phyloP scores from a whole-genome alignment of 1,140 invertebrate genomes.

The Teleopsis dalmanni region DNA sequence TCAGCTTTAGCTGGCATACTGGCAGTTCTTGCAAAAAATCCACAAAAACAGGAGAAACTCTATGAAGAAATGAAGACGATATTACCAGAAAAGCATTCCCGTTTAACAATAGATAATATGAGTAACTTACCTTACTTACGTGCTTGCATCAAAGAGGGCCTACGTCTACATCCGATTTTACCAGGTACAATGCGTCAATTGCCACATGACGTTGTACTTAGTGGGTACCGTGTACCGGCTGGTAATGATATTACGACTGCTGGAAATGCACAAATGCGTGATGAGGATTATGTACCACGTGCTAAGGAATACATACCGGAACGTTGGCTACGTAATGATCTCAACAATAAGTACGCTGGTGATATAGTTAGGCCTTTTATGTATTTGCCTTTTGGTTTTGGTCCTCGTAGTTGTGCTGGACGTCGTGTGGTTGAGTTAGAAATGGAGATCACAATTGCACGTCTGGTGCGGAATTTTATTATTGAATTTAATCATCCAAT shows the following conservation, averaged over 20 bases:
- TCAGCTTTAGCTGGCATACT: conserved; percentile 16
- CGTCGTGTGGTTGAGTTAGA: conserved; percentile 66
- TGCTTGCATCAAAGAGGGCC: conserved; percentile 57
- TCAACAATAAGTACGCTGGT: conserved; percentile 22
- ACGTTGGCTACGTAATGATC: conserved; percentile 46
- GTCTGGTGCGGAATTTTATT: conserved; percentile 10
- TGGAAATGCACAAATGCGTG: conserved; percentile 39
- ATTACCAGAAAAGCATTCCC: conserved; percentile 44
- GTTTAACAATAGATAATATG: conserved; percentile 48
- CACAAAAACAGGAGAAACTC: conserved; percentile 61
- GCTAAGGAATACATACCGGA: conserved; percentile 51
- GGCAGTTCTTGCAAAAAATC: conserved; percentile 54
- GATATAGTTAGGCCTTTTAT: conserved; percentile 51
- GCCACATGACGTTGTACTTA: conserved; percentile 47
- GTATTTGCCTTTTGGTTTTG: conserved; percentile 58
- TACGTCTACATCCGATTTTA: conserved; percentile 48
- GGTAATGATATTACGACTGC: conserved; percentile 47
- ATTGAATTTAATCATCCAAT: conserved; percentile 12
- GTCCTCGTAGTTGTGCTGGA: conserved; percentile 51
- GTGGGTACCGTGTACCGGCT: conserved; percentile 52
- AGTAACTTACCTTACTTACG: conserved; percentile 52
- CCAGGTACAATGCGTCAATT: conserved; percentile 45
- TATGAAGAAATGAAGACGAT: conserved; percentile 57
- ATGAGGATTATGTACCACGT: conserved; percentile 46
- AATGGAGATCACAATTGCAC: conserved; percentile 47